Evolutionary conservation across 2,888 invertebrate species (phyloP).

Genomic region (Drosophila tanythrix): DNA sequence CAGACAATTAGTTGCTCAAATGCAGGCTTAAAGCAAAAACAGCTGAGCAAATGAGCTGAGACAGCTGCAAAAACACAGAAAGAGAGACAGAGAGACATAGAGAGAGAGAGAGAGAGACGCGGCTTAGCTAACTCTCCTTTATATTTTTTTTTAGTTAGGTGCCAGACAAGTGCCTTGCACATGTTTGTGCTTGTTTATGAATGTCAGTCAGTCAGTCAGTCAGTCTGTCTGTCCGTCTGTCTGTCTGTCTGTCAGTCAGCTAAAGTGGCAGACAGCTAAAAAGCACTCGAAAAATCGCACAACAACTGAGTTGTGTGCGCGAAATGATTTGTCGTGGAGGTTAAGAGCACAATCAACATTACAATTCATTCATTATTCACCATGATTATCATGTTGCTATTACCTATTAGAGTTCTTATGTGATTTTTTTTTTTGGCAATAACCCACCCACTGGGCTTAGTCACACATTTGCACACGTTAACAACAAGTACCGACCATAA

Average conservation of each 20-base stretch:
- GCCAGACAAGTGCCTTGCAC: slow-evolving; percentile 43
- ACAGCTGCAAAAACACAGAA: slow-evolving; percentile 9
- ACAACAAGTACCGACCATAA: not conserved
- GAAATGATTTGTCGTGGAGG: slow-evolving; percentile 44
- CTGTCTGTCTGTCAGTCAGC: slow-evolving; percentile 27
- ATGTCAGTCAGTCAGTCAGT: slow-evolving; percentile 38
- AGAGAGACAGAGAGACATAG: not conserved
- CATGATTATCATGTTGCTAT: not conserved
- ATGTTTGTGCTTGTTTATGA: slow-evolving; percentile 24
- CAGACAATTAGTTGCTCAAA: slow-evolving; percentile 79
- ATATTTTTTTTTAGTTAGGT: slow-evolving; percentile 32
- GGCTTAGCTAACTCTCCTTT: slow-evolving; percentile 54
- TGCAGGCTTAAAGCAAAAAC: slow-evolving; percentile 63
- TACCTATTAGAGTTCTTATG: not conserved
- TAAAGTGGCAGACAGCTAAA: slow-evolving; percentile 34
- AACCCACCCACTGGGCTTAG: not conserved
- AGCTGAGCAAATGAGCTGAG: slow-evolving; percentile 69
- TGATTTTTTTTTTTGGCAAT: not conserved
- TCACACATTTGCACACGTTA: not conserved
- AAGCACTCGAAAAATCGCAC: slow-evolving; percentile 47
- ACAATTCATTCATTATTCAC: not conserved
- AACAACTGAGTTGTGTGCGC: slow-evolving; percentile 52
- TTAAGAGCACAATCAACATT: slow-evolving; percentile 35
- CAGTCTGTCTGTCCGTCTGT: not conserved
- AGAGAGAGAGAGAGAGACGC: not conserved